Conservation (phyloP, 2,797 vertebrate genomes). For the Halcyon chelicuti region DNA sequence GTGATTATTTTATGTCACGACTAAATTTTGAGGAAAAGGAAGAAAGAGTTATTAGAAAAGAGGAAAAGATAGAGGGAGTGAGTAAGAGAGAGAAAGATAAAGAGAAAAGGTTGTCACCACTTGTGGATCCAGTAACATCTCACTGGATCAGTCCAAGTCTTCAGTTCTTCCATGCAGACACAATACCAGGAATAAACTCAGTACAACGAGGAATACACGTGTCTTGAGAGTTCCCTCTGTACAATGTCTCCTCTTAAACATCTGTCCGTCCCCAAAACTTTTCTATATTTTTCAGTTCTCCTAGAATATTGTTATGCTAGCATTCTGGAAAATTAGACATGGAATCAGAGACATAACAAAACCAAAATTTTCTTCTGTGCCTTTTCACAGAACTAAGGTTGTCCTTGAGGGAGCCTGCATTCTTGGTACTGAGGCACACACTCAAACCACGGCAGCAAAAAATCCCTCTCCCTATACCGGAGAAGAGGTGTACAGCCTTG, state of each 20-base stretch:
- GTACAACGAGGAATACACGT: neutral
- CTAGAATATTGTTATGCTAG: neutral
- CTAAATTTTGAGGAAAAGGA: no score
- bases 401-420: neutral
- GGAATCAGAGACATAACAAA: neutral
- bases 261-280: neutral
- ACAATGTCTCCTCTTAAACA: neutral
- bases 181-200: neutral
- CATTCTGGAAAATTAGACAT: neutral
- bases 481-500: neutral
- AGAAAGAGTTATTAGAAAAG: no score
- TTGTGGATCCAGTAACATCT: no score
- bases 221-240: neutral
- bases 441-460: neutral
- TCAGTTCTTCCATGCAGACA: neutral
- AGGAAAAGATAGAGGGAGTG: no score
- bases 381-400: neutral
- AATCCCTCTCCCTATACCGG: fast-evolving
- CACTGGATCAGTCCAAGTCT: no score
- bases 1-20: no score
- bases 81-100: no score
- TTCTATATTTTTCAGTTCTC: neutral
- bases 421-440: neutral
- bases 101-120: no score
- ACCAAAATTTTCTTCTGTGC: neutral